A percentile compares a stretch with the other conserved stretches of the same genome.
These are phyloP conservation scores for Otus sunia DNA, from an alignment of 2,113 vertebrate species.

Conservation along the genomic window DNA sequence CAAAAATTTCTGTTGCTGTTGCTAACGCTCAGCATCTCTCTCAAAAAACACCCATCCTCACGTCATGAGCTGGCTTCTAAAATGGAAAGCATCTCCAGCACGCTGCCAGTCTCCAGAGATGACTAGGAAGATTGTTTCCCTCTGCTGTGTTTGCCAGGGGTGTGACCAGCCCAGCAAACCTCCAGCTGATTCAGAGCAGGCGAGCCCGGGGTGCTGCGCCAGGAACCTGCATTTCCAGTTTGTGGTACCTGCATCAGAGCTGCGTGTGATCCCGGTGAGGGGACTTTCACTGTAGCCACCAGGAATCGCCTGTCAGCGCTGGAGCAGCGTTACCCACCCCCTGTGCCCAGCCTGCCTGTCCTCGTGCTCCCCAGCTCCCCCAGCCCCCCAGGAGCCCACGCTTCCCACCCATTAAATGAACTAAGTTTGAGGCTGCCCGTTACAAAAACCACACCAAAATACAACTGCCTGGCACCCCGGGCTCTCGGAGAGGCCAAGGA, in stretches of 20 bases:
- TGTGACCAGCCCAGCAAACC: background rate
- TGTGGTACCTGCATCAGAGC: background rate
- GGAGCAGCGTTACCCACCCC: fast-evolving
- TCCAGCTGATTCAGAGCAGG: slow-evolving; percentile 27
- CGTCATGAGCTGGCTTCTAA: background rate
- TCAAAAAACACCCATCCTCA: background rate
- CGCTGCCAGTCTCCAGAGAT: background rate
- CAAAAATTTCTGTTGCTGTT: background rate
- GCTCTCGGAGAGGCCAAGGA: background rate
- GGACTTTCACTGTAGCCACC: background rate
- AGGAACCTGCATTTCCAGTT: slow-evolving; percentile 68
- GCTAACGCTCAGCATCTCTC: background rate
- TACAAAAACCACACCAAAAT: background rate
- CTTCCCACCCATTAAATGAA: background rate
- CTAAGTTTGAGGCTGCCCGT: background rate
- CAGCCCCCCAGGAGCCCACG: fast-evolving
- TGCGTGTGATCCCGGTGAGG: background rate
- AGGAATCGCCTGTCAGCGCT: background rate
- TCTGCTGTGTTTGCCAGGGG: background rate
- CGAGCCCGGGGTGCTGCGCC: background rate
- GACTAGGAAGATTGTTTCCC: background rate
- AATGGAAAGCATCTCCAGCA: slow-evolving; percentile 4
- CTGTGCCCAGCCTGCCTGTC: background rate
- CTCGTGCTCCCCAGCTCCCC: background rate
- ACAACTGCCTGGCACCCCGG: background rate